Base-by-base conservation (phyloP, 2,888 invertebrate species). In the Barypeithes pellucidus region DNA sequence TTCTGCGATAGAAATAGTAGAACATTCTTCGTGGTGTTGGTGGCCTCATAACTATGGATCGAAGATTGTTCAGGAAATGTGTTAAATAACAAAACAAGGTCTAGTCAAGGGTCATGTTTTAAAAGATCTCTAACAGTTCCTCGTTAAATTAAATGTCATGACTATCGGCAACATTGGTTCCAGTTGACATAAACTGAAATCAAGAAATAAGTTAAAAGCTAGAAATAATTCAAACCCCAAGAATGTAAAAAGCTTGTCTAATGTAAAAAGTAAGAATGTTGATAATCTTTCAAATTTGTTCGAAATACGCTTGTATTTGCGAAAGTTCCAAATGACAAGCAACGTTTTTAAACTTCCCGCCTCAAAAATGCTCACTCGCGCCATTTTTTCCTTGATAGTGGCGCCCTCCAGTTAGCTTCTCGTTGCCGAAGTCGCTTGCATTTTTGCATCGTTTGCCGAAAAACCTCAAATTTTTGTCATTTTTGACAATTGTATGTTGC, bases 401-500 rank as follows among this genome's bases (percentile, higher is more conserved):
- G 50, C 50, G 50, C 36, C 50, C 20, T 62, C 50, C 43, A 50
- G 11, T n/a, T 50, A 29, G 63, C 50, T 50, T 63, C 50, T 63
- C 33, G 29, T 50, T 45, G 12, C 7, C 12, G 63, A 61, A 61
- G 61, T 43, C 45, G 63, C 63, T 63, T 63, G 50, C 50, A 18
- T 47, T 47, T n/a, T 47, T 33, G 29, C 9, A 24, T 47, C 29
- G 18, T 36, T 61, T 22, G 50, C 14, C 50, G 18, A 63, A 63
- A 47, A 63, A 63, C 47, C 47, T 50, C 50, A 63, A 50, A 63
- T 33, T 63, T 63, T 50, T 63, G 63, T 61, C 61, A 61, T 45
- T 61, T 45, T 61, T 61, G 61, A 61, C 61, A 61, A 63, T 33
- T 63, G 50, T 50, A 29, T 61, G 45, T 45, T 41, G 36, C 39